Evolutionary conservation across 2,113 vertebrate species (phyloP).

Genomic region (Pseudopodoces humilis): DNA sequence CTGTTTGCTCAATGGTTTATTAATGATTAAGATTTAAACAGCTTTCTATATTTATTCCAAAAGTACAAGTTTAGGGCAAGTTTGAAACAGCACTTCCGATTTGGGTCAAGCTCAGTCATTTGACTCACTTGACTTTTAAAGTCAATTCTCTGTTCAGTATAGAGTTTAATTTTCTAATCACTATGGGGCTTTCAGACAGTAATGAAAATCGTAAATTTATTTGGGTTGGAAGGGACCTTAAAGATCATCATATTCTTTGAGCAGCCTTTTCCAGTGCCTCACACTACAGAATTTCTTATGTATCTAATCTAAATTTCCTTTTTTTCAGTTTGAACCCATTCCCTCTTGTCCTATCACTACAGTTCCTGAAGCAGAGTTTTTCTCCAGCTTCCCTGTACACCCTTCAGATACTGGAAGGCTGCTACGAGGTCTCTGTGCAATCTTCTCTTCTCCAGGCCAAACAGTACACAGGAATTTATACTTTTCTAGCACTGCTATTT

Average conservation of each 20-base stretch:
- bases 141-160: background rate
- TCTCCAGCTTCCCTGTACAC: background rate
- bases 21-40: background rate
- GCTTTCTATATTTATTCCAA: background rate
- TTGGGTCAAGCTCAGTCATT: background rate
- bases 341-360: background rate
- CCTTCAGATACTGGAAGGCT: background rate
- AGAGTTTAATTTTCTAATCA: background rate
- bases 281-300: background rate
- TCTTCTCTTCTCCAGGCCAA: background rate
- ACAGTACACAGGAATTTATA: background rate
- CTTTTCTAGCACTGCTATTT: background rate
- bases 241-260: background rate
- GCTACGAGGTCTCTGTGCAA: background rate
- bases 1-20: background rate
- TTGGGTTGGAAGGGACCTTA: background rate
- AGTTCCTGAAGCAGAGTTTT: background rate
- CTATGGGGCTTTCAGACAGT: background rate
- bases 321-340: background rate
- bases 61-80: background rate
- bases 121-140: background rate
- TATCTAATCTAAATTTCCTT: background rate
- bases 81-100: background rate
- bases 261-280: background rate
- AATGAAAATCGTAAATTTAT: background rate